Percentiles rank a stretch among this genome's conserved stretches.
These are phyloP conservation scores for Vanessa tameamea DNA, from an alignment of 1,140 invertebrate species.

Conservation along the genomic window DNA sequence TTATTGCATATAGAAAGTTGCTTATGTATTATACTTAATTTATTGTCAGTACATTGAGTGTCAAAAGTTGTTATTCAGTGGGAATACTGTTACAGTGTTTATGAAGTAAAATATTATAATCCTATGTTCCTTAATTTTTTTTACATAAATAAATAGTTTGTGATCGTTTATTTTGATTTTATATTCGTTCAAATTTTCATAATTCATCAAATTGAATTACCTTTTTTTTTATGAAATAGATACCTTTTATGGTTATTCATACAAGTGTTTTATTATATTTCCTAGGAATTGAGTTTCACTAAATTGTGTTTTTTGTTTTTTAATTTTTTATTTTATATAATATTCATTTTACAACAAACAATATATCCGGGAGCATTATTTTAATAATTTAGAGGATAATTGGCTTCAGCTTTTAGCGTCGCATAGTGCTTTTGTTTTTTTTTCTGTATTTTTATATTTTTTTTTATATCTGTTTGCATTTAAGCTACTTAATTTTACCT, in stretches of 20 bases:
- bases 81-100: constrained; percentile 16
- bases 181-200: constrained; percentile 38
- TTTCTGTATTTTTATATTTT: constrained; percentile 47
- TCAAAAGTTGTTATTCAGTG: constrained; percentile 33
- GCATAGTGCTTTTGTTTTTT: constrained; percentile 55
- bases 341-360: background rate
- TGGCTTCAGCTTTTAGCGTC: constrained; percentile 61
- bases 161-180: constrained; percentile 45
- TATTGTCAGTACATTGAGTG: constrained; percentile 31
- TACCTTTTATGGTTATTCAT: constrained; percentile 5
- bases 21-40: constrained; percentile 31
- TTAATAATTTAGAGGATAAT: constrained; percentile 39
- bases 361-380: background rate
- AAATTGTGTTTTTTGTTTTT: background rate
- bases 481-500: constrained; percentile 57
- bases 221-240: constrained; percentile 13
- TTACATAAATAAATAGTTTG: constrained; percentile 18
- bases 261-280: background rate
- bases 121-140: constrained; percentile 27
- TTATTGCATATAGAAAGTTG: constrained; percentile 24
- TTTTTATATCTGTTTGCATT: constrained; percentile 49
- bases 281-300: background rate
- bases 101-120: constrained; percentile 18
- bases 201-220: background rate
- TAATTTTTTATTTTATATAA: background rate